Conservation (phyloP, 2,888 invertebrate genomes). For the Conomelus anceps region DNA sequence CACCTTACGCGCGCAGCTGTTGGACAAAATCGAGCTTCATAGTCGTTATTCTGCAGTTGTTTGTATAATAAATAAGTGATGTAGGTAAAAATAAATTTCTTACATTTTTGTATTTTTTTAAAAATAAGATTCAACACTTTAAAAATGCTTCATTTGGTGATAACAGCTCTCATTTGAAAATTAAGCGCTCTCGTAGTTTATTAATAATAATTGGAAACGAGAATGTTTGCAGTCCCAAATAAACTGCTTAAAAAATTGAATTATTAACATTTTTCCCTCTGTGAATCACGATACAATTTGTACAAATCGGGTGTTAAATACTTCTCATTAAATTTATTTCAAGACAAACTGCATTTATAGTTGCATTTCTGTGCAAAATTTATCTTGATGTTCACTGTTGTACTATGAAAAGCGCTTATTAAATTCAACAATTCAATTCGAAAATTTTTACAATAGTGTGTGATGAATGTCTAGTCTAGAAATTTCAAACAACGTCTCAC, state of each 20-base stretch:
- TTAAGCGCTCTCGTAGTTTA: not conserved
- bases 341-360: not conserved
- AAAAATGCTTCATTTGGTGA: not conserved
- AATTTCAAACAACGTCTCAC: not conserved
- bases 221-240: not conserved
- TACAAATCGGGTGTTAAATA: not conserved
- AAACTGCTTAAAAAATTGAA: not conserved
- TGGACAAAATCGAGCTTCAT: constrained; percentile 25
- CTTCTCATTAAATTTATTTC: not conserved
- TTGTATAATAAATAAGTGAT: constrained; percentile 20
- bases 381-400: not conserved
- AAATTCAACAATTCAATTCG: not conserved
- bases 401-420: not conserved
- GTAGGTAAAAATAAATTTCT: constrained; percentile 19
- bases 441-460: not conserved
- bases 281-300: not conserved
- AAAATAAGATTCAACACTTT: not conserved
- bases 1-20: constrained; percentile 19
- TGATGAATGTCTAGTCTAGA: not conserved
- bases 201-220: not conserved
- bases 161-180: not conserved
- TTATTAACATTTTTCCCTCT: not conserved
- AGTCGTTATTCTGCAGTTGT: constrained; percentile 24
- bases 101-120: constrained; percentile 15
- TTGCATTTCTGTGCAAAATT: not conserved